A percentile compares a stretch with the other conserved stretches of the same genome.
Conservation (phyloP, 2,888 invertebrate genomes). For the Ochropleura plecta region DNA sequence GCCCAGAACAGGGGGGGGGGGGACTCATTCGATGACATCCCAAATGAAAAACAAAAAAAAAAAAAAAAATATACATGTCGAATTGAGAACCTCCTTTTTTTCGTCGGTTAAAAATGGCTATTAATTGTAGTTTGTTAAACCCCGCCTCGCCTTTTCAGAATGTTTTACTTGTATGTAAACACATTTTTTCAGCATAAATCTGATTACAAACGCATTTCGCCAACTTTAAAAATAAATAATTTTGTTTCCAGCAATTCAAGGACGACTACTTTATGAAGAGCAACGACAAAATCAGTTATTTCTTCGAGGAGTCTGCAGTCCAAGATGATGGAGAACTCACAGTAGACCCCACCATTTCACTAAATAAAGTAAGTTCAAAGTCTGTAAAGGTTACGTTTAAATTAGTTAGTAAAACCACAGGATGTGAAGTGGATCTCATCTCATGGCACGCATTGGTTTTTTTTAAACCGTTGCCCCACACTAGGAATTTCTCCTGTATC, state of each 20-base stretch:
- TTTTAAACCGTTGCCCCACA: too few relatives aligned
- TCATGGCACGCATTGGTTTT: not conserved
- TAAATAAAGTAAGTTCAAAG: slow-evolving; percentile 92
- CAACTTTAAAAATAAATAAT: slow-evolving; percentile 31
- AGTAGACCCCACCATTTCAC: slow-evolving; percentile 92
- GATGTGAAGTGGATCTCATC: not conserved
- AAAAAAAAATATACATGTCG: too few relatives aligned
- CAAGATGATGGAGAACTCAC: slow-evolving; percentile 93
- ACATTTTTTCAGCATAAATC: too few relatives aligned
- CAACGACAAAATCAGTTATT: slow-evolving; percentile 97
- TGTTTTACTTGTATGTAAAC: too few relatives aligned
- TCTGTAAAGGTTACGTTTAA: not conserved
- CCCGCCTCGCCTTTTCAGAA: too few relatives aligned
- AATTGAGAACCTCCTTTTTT: too few relatives aligned
- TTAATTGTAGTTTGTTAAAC: too few relatives aligned
- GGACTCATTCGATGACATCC: too few relatives aligned
- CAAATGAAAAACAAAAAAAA: too few relatives aligned
- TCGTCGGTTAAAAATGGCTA: too few relatives aligned
- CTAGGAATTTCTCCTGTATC: too few relatives aligned
- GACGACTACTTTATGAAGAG: slow-evolving; percentile 97
- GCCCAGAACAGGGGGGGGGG: too few relatives aligned
- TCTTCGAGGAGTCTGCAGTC: slow-evolving; percentile 96
- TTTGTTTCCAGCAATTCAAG: slow-evolving; percentile 84
- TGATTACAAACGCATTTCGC: not conserved
- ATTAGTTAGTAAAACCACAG: not conserved